Evolutionary conservation across 2,113 vertebrate species (phyloP), one percentile per base, ranked within the genome.

Genomic region (Cyanistes caeruleus): DNA sequence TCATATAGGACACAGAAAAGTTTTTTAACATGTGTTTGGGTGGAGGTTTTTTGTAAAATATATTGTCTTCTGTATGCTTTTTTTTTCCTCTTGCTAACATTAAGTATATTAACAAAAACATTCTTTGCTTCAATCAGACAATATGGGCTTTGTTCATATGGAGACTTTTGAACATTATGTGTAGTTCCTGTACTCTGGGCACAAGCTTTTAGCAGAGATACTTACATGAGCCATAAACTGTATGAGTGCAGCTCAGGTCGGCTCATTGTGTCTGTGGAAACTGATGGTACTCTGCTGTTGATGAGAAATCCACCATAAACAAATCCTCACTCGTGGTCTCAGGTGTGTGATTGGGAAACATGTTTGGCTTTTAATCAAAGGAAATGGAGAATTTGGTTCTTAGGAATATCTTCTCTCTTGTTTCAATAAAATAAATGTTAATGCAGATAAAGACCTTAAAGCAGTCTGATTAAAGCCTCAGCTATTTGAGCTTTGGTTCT

Each of bases 371-470:
- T 93, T 67, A 81, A 83, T 94, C 39, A 60, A 67, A 96, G 60
- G 64, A 74, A 88, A 68, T 35, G 0, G 67, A 92, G 62, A 62
- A 41, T 58, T 91, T 76, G 41, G 24, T 76, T 84, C 64, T 91
- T 64, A 75, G 77, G 31, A 85, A 55, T 51, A 33, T 75, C 19
- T 84, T 75, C 75, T 30, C 25, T 56, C 65, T 62, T 55, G 10
- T 92, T 96, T 91, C 56, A 43, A 28, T 94, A 90, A 92, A 88
- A 75, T 74, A 70, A 78, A 52, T 53, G 53, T 87, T 85, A 90
- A 69, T 5, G 25, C 53, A 70, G 58, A 75, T 39, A 65, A 91
- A 65, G 73, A 70, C 35, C 59, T 90, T 92, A 75, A 78, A 91
- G 58, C 27, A 62, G 51, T 49, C 63, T 37, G 64, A 72, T 68